Percentiles rank a stretch among this genome's conserved stretches.
Conservation (phyloP, 2,888 invertebrate genomes). For the Neoaliturus tenellus region DNA sequence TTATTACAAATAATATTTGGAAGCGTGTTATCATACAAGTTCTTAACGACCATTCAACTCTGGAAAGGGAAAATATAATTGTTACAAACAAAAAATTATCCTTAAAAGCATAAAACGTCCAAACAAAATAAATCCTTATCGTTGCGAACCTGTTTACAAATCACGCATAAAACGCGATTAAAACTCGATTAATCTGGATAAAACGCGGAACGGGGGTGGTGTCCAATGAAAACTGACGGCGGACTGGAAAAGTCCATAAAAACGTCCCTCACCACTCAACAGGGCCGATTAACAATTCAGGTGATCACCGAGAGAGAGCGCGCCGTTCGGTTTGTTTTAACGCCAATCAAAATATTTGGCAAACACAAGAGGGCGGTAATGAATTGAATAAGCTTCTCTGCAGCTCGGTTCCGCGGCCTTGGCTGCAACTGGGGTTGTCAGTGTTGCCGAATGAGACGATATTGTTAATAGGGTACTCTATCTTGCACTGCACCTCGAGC, state of each 20-base stretch:
- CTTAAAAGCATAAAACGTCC: background rate
- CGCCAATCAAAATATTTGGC: slow-evolving; percentile 52
- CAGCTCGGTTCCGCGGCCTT: background rate
- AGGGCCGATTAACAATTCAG: slow-evolving; percentile 28
- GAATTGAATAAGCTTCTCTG: slow-evolving; percentile 30
- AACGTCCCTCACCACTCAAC: slow-evolving; percentile 10
- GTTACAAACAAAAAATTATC: too few species aligned
- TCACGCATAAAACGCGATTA: slow-evolving; percentile 23
- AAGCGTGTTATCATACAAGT: too few species aligned
- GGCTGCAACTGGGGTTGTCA: too few species aligned
- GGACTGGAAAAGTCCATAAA: slow-evolving; percentile 29
- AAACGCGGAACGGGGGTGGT: background rate
- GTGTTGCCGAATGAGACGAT: too few species aligned
- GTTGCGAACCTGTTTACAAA: background rate
- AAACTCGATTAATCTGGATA: background rate
- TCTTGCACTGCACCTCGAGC: too few species aligned
- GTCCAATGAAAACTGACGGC: slow-evolving; percentile 8
- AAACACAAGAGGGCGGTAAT: slow-evolving; percentile 46
- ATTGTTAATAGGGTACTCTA: too few species aligned
- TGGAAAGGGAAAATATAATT: too few species aligned
- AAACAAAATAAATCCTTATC: background rate
- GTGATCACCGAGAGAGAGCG: slow-evolving; percentile 4
- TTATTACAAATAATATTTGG: too few species aligned
- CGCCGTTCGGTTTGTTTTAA: slow-evolving; percentile 50
- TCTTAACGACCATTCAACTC: too few species aligned